Percentiles rank a stretch among this genome's conserved stretches.
These are phyloP conservation scores for Zaprionus ornatus DNA, from an alignment of 1,140 invertebrate genomes.

Conservation along the genomic window DNA sequence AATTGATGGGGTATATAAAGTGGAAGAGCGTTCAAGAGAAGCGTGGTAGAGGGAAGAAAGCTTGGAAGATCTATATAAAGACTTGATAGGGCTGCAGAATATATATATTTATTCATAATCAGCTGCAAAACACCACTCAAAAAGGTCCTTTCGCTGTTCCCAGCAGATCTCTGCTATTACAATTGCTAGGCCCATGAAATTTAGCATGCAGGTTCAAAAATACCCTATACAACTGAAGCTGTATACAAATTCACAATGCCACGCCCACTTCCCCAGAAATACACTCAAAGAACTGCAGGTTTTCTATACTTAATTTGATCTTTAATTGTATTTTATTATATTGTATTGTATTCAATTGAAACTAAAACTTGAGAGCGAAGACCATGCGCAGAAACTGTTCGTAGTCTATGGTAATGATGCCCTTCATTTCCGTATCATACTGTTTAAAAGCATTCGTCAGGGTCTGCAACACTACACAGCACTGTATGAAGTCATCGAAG, in stretches of 20 bases:
- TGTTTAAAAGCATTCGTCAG: conserved; percentile 93
- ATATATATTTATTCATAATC: no score
- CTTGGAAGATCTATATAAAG: neutral
- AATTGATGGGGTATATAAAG: no score
- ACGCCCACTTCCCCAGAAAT: neutral
- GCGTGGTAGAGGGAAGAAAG: neutral
- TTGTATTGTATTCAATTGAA: neutral
- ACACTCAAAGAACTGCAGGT: no score
- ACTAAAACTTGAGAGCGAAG: conserved; percentile 93
- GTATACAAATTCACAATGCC: neutral
- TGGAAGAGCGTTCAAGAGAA: no score
- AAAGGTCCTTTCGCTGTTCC: no score
- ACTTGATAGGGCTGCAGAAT: no score
- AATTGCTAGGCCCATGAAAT: neutral
- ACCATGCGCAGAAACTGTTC: conserved; percentile 98
- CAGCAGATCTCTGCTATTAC: neutral
- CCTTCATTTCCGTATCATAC: conserved; percentile 95
- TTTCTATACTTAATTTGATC: no score
- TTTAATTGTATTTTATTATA: neutral
- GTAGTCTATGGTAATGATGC: conserved; percentile 97
- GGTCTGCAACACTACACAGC: conserved; percentile 94
- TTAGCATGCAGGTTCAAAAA: neutral
- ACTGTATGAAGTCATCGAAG: conserved; percentile 99
- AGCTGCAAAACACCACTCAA: no score
- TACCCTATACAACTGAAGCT: neutral